Base-by-base conservation (phyloP, 1,140 invertebrate species). In the Mycetomoellerius zeteki region DNA sequence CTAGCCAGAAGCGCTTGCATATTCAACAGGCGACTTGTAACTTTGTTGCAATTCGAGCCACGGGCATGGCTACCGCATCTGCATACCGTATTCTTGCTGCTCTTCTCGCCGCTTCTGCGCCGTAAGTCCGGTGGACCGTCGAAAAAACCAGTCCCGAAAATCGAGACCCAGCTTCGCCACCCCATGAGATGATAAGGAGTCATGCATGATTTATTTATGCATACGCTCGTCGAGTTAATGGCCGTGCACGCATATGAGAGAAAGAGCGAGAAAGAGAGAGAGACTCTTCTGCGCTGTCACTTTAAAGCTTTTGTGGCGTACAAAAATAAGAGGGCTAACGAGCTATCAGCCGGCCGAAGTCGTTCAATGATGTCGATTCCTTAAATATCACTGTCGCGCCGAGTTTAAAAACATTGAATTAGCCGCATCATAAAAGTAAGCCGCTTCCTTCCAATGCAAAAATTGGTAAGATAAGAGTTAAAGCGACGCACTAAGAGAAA, bases 1-100 rank as follows among this genome's bases (percentile, higher is more conserved):
- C 89, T 88, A 90, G 88, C 85, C 86, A 88, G 81, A 58, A 65
- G 64, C 64, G 21, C 21, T 88, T 88, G 89, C 89, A 90, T 90
- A 90, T 90, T 88, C 89, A 90, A 43, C 52, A 87, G 86, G 82
- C 62, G 50, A 72, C 81, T 71, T 71, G 64, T 60, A 86, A 82
- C 76, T 80, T 82, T 72, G 76, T 90, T 81, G 88, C 69, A 33
- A 84, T 75, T 87, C 60, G 71, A 84, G 62, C 73, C 54, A 21
- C 64, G 67, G 67, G 58, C 62, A 52, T 21, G 67, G 73, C 67
- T 62, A 88, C 54, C 43, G 50, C 80, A 30, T 58, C 80, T 47
- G 72, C 64, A 37, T 73, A 60, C 21, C 71, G 30, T 21, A 27
- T 37, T 56, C 27, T 75, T 75, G 43, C 37, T 88, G 67, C 14